Evolutionary conservation across 2,113 vertebrate genomes (phyloP).

Genomic region (Galemys pyrenaicus): DNA sequence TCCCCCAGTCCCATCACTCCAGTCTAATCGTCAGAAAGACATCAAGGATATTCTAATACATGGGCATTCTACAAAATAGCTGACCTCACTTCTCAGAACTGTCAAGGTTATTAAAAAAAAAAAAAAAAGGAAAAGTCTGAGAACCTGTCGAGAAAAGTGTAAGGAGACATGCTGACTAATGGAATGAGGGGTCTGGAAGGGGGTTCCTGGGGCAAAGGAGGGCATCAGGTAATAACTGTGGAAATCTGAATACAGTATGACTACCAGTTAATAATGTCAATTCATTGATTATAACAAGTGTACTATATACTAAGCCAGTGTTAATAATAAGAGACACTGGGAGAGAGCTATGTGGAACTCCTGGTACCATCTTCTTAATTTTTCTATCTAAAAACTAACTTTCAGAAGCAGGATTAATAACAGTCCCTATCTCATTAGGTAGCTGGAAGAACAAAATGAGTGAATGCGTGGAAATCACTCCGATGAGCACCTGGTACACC

Average conservation of each 20-base stretch:
- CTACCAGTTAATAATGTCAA: too few relatives aligned
- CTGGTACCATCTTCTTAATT: not conserved
- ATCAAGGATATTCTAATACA: not conserved
- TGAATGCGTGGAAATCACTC: not conserved
- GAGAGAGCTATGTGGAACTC: rapidly evolving
- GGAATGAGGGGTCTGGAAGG: not conserved
- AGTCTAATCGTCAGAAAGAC: not conserved
- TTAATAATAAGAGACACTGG: too few relatives aligned
- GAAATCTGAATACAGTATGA: not conserved
- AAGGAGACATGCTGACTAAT: not conserved
- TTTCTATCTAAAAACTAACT: not conserved
- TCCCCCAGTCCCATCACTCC: not conserved
- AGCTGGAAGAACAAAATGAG: not conserved
- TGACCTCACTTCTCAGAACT: not conserved
- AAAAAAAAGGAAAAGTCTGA: not conserved
- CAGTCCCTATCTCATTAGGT: not conserved
- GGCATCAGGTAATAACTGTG: not conserved
- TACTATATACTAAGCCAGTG: not conserved
- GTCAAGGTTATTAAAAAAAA: not conserved
- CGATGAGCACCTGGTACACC: not conserved
- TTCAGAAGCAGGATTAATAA: not conserved
- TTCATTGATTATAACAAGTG: not conserved
- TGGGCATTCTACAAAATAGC: not conserved
- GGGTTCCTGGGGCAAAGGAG: not conserved
- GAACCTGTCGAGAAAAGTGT: not conserved